phyloP scores from a whole-genome alignment of 2,888 invertebrate species.

The Epinotia nisella region DNA sequence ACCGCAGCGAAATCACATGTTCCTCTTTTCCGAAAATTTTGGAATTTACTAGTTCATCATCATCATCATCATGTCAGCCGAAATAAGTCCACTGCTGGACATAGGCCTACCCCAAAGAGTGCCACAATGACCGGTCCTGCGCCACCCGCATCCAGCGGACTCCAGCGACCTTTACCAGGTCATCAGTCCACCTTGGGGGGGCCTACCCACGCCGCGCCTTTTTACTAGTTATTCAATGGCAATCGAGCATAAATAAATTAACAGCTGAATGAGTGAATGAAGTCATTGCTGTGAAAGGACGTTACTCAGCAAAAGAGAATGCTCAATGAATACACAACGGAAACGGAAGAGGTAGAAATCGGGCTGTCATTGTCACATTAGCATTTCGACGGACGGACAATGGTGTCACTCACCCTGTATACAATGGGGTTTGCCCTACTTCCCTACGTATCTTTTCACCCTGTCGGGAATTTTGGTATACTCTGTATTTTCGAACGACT shows the following conservation, averaged over 20 bases:
- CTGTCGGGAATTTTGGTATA: not conserved
- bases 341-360: conserved; percentile 3
- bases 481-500: not conserved
- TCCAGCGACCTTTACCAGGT: too few relatives aligned
- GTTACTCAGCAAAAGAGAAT: not conserved
- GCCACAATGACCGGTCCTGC: too few relatives aligned
- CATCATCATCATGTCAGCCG: too few relatives aligned
- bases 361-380: conserved; percentile 6
- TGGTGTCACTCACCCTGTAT: not conserved
- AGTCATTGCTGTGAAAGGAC: not conserved
- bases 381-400: conserved; percentile 14
- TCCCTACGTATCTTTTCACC: not conserved
- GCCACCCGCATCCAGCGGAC: too few relatives aligned
- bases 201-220: too few relatives aligned
- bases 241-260: not conserved
- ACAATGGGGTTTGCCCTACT: not conserved
- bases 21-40: too few relatives aligned
- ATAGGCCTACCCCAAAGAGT: too few relatives aligned
- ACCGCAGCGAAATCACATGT: too few relatives aligned
- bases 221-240: too few relatives aligned
- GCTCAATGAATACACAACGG: not conserved
- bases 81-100: too few relatives aligned
- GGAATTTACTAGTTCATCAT: too few relatives aligned
- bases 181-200: too few relatives aligned
- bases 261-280: not conserved